A percentile compares a stretch with the other conserved stretches of the same genome.
Evolutionary conservation across 2,797 vertebrate species (phyloP).

Genomic region (Amphiprion clarkii): DNA sequence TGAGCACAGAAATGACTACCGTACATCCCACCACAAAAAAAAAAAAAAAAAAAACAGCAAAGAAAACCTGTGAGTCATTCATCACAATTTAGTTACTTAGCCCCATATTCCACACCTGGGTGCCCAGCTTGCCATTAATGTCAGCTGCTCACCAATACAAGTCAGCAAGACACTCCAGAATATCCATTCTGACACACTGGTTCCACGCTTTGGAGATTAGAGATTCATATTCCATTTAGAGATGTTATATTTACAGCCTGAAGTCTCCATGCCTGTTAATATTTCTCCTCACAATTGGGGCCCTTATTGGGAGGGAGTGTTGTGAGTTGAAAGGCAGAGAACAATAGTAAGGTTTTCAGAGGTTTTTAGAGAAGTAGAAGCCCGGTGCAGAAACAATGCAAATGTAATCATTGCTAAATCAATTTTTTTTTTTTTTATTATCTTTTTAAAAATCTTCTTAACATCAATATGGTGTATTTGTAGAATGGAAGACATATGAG

Average conservation of each 20-base stretch:
- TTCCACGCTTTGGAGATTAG: constrained; percentile 58
- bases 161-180: constrained; percentile 63
- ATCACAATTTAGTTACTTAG: constrained; percentile 83
- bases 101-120: constrained; percentile 78
- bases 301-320: not conserved
- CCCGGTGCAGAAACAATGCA: not conserved
- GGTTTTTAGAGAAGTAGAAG: constrained; percentile 4
- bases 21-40: constrained; percentile 26
- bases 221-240: constrained; percentile 68
- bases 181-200: constrained; percentile 70
- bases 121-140: constrained; percentile 75
- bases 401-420: not conserved
- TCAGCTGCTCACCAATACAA: constrained; percentile 72
- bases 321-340: constrained; percentile 27
- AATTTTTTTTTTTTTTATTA: too few relatives aligned
- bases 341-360: not conserved
- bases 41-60: constrained; percentile 53
- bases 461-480: too few relatives aligned
- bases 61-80: constrained; percentile 72
- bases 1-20: constrained; percentile 20
- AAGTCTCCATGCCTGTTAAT: constrained; percentile 23
- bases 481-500: too few relatives aligned
- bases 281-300: constrained; percentile 19
- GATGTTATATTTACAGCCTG: constrained; percentile 52
- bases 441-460: too few relatives aligned